These are phyloP conservation scores for Drosophila paracracens DNA, from an alignment of 2,888 invertebrate species.

Conservation along the genomic window DNA sequence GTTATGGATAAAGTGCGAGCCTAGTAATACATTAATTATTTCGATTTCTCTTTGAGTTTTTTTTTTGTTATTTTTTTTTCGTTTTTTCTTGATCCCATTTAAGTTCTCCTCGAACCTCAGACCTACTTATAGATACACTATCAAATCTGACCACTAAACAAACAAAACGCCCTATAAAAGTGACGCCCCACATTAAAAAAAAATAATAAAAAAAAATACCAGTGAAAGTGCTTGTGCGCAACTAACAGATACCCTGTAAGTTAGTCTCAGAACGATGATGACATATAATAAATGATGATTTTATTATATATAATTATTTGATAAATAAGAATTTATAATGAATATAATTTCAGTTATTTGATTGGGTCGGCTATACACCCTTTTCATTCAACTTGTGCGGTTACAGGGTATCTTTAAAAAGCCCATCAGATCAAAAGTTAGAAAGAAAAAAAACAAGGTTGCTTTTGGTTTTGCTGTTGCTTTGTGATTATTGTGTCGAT, in stretches of 20 bases:
- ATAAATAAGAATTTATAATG: background rate
- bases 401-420: constrained; percentile 25
- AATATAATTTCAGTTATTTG: background rate
- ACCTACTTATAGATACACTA: constrained; percentile 10
- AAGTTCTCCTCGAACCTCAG: background rate
- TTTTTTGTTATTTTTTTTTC: background rate
- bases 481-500: constrained; percentile 21
- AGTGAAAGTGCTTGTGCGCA: background rate
- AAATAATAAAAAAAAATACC: background rate
- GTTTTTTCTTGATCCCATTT: constrained; percentile 6
- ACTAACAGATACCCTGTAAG: constrained; percentile 11
- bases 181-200: constrained; percentile 45
- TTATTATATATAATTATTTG: background rate
- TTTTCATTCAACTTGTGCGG: background rate
- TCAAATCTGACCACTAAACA: constrained; percentile 20
- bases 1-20: constrained; percentile 4
- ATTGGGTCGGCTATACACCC: background rate
- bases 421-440: constrained; percentile 27
- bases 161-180: constrained; percentile 52
- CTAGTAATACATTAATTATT: background rate
- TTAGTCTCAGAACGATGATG: background rate
- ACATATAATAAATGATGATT: background rate
- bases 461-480: constrained; percentile 5
- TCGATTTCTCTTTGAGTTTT: constrained; percentile 14
- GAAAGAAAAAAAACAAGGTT: constrained; percentile 38